Conservation (phyloP, 2,888 invertebrate genomes). For the Folsomia candida region DNA sequence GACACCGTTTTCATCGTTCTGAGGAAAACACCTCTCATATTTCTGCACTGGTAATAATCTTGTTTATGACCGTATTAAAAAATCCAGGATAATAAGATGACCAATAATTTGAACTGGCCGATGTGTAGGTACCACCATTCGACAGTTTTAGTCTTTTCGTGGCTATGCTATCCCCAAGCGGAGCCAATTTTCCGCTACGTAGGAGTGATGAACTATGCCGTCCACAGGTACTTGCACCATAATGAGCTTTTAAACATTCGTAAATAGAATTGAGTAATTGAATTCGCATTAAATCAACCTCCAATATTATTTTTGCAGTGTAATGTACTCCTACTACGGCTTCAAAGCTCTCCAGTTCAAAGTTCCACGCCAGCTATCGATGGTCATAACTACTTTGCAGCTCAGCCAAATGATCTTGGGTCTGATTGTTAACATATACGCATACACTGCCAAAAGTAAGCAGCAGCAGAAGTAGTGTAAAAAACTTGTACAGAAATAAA, state of each 20-base stretch:
- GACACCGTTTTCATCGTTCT: constrained; percentile 47
- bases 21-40: constrained; percentile 45
- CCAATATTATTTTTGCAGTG: constrained; percentile 9
- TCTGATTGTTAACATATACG: constrained; percentile 83
- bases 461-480: too few relatives aligned
- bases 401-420: constrained; percentile 92
- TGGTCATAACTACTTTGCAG: constrained; percentile 86
- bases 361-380: constrained; percentile 57
- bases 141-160: constrained; percentile 39
- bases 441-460: constrained; percentile 53
- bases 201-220: constrained; percentile 48
- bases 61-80: background rate
- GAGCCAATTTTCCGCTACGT: constrained; percentile 44
- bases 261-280: too few relatives aligned
- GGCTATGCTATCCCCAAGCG: constrained; percentile 39
- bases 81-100: background rate
- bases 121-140: constrained; percentile 50
- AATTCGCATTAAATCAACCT: too few relatives aligned
- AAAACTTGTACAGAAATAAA: background rate
- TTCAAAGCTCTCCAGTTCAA: constrained; percentile 39
- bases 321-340: constrained; percentile 44
- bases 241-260: background rate
- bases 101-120: constrained; percentile 25
- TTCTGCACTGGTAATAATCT: constrained; percentile 43
- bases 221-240: constrained; percentile 26